phyloP scores from a whole-genome alignment of 1,140 invertebrate genomes.

The Glossosoma conforme region DNA sequence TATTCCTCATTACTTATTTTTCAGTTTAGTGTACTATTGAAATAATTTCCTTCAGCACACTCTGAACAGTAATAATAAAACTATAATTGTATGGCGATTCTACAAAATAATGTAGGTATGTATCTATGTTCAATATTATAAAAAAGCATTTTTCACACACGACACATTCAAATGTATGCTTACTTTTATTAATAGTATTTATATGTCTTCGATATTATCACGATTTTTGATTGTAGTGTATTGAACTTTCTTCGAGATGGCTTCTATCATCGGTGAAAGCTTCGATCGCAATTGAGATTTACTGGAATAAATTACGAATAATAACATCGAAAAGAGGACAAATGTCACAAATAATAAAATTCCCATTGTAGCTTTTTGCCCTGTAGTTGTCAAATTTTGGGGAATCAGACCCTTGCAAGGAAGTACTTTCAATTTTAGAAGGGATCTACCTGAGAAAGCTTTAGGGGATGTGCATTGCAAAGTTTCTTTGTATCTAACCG shows the following conservation, averaged over 20 bases:
- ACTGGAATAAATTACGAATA: slow-evolving; percentile 53
- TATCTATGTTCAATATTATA: no score
- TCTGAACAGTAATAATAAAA: no score
- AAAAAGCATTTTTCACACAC: no score
- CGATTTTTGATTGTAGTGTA: slow-evolving; percentile 64
- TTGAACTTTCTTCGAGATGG: slow-evolving; percentile 64
- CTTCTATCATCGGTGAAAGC: slow-evolving; percentile 60
- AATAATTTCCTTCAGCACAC: no score
- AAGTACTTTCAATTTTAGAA: slow-evolving; percentile 35
- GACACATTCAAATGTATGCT: no score
- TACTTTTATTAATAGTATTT: slow-evolving; percentile 1
- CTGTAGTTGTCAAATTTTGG: slow-evolving; percentile 31
- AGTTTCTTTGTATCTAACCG: slow-evolving; percentile 53
- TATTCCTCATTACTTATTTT: no score
- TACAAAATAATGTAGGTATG: no score
- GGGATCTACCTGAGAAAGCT: slow-evolving; percentile 35
- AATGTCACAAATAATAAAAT: slow-evolving; percentile 55
- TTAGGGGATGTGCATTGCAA: slow-evolving; percentile 49
- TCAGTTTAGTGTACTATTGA: no score
- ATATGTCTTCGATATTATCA: slow-evolving; percentile 42
- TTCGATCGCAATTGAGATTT: slow-evolving; percentile 53
- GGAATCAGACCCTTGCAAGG: slow-evolving; percentile 31
- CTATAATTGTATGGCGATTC: no score
- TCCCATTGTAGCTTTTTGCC: slow-evolving; percentile 48
- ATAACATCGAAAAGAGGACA: slow-evolving; percentile 50